phyloP scores from a whole-genome alignment of 2,888 invertebrate genomes.

The Hofmannophila pseudospretella region DNA sequence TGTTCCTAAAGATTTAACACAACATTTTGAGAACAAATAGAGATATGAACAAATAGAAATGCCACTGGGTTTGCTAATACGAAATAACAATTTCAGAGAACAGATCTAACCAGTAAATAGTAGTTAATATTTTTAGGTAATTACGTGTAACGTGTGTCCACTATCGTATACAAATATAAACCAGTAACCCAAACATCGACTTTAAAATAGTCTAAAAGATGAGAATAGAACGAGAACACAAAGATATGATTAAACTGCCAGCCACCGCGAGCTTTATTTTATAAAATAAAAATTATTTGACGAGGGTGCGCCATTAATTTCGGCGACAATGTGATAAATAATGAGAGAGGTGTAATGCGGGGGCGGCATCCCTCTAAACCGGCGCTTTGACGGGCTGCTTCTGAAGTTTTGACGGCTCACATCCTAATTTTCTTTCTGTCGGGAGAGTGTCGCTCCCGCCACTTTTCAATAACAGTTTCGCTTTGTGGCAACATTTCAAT shows the following conservation, averaged over 20 bases:
- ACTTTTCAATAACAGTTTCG: slow-evolving; percentile 59
- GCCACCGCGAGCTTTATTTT: slow-evolving; percentile 56
- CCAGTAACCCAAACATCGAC: no score
- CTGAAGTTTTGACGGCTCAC: slow-evolving; percentile 74
- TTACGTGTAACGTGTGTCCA: no score
- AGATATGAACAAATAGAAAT: no score
- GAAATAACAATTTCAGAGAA: no score
- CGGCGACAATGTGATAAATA: slow-evolving; percentile 76
- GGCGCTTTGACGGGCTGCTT: slow-evolving; percentile 59
- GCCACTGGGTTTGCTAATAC: no score
- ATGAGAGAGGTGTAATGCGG: slow-evolving; percentile 73
- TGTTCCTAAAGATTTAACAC: no score
- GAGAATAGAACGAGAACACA: slow-evolving; percentile 28
- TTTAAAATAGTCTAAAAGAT: no score
- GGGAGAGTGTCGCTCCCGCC: slow-evolving; percentile 40
- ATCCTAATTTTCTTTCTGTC: slow-evolving; percentile 72
- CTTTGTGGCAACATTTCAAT: slow-evolving; percentile 60
- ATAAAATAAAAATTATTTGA: slow-evolving; percentile 75
- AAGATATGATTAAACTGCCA: slow-evolving; percentile 76
- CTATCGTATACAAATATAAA: no score
- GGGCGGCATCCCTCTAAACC: slow-evolving; percentile 52
- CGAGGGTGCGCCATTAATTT: slow-evolving; percentile 76
- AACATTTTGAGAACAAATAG: no score
- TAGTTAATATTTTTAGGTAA: no score
- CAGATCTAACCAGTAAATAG: no score